Conservation (phyloP, 2,113 vertebrate species). For the Lophotis ruficrista region DNA sequence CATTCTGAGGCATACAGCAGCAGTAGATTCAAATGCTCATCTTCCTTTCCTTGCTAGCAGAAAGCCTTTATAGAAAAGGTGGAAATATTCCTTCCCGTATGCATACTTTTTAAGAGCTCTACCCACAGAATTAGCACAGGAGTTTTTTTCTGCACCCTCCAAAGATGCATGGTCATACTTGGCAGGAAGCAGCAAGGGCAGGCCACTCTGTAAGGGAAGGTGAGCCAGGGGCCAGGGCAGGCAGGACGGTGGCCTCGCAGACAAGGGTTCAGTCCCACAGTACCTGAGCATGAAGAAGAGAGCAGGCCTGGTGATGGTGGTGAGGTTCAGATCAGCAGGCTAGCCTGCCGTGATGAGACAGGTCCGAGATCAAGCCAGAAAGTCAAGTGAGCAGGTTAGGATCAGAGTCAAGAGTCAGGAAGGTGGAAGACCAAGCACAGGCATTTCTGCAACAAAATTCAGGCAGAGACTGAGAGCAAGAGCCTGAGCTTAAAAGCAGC, state of each 20-base stretch:
- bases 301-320: background rate
- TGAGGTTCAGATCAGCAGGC: background rate
- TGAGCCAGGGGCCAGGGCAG: background rate
- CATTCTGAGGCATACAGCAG: background rate
- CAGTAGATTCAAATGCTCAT: background rate
- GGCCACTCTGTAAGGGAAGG: background rate
- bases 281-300: background rate
- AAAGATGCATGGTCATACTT: accelerated
- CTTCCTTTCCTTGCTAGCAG: background rate
- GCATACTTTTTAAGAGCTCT: background rate
- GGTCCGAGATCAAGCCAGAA: background rate
- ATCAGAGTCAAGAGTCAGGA: background rate
- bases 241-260: background rate
- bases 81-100: background rate
- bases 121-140: background rate
- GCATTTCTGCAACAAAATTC: background rate
- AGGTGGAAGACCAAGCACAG: background rate
- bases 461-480: background rate
- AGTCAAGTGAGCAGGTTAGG: background rate
- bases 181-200: background rate
- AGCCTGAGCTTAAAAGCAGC: background rate
- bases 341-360: background rate
- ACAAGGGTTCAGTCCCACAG: background rate
- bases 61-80: background rate
- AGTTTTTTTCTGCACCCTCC: background rate